Conservation (phyloP, 2,888 invertebrate genomes). For the Ecliptopera silaceata region DNA sequence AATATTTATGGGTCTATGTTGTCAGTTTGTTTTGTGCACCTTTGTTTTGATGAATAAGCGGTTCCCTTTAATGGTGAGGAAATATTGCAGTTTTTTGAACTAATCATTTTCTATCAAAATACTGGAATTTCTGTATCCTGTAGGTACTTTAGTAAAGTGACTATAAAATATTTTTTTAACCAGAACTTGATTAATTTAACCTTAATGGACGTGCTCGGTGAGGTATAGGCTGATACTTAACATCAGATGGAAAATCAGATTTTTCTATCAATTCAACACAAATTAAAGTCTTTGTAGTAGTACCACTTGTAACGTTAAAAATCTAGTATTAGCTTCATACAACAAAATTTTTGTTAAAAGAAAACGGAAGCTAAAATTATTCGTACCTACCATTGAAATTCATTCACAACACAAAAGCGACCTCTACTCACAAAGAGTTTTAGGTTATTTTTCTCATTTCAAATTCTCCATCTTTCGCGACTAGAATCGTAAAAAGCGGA, state of each 20-base stretch:
- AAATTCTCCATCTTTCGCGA: constrained; percentile 73
- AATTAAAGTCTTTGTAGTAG: too few species aligned
- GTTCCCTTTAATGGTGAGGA: constrained; percentile 27
- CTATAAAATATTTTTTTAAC: too few species aligned
- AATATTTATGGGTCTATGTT: constrained; percentile 40
- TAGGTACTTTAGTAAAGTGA: too few species aligned
- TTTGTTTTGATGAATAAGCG: constrained; percentile 35
- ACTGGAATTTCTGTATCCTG: background rate
- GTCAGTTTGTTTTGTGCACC: constrained; percentile 38
- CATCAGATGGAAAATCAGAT: too few species aligned
- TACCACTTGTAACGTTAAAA: too few species aligned
- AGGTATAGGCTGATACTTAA: too few species aligned
- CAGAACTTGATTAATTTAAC: too few species aligned
- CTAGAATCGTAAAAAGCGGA: constrained; percentile 82
- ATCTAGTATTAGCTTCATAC: background rate
- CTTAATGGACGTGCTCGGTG: too few species aligned
- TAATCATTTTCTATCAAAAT: too few species aligned
- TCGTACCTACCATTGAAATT: constrained; percentile 42
- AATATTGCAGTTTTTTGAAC: constrained; percentile 23
- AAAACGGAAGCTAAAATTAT: constrained; percentile 28
- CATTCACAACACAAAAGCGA: constrained; percentile 65
- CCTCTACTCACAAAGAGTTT: constrained; percentile 67
- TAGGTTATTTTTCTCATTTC: constrained; percentile 79
- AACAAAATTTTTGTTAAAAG: constrained; percentile 2
- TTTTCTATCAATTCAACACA: too few species aligned